Conservation (phyloP, 1,140 invertebrate species). For the Cardiocondyla obscurior region DNA sequence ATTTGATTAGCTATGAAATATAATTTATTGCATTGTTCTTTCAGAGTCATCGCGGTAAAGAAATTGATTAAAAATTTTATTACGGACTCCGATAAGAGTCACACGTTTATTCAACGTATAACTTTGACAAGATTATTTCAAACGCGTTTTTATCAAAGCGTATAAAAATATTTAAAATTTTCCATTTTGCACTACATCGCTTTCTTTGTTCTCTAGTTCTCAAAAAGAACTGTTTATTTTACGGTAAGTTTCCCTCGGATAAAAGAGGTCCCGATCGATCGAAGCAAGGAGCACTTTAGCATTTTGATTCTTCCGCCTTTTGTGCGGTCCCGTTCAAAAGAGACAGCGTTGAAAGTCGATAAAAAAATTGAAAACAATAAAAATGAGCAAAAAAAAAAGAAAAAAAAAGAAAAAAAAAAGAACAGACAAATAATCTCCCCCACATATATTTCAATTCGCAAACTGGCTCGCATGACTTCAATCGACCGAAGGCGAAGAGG, state of each 20-base stretch:
- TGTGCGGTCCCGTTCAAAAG: constrained; percentile 34
- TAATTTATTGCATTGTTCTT: constrained; percentile 43
- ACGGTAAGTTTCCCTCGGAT: neutral
- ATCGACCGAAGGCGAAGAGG: neutral
- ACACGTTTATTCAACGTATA: constrained; percentile 4
- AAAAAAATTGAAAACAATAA: neutral
- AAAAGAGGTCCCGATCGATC: neutral
- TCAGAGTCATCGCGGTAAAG: constrained; percentile 6
- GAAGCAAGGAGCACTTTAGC: constrained; percentile 31
- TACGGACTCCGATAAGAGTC: constrained; percentile 10
- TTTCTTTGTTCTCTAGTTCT: neutral
- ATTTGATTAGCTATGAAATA: constrained; percentile 52
- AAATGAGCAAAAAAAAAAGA: neutral
- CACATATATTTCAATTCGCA: constrained; percentile 13
- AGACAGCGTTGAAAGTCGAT: constrained; percentile 44
- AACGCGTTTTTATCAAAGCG: neutral
- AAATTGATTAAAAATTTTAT: constrained; percentile 36
- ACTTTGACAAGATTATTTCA: neutral
- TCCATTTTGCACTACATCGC: neutral
- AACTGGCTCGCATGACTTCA: constrained; percentile 1
- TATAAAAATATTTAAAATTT: neutral
- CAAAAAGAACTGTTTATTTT: constrained; percentile 12
- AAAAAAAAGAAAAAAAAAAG: neutral
- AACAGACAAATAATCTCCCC: constrained; percentile 20
- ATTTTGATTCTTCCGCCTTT: constrained; percentile 46